A percentile compares a stretch with the other conserved stretches of the same genome.
phyloP scores from a whole-genome alignment of 2,888 invertebrate species.

The Ctenicera cuprea region DNA sequence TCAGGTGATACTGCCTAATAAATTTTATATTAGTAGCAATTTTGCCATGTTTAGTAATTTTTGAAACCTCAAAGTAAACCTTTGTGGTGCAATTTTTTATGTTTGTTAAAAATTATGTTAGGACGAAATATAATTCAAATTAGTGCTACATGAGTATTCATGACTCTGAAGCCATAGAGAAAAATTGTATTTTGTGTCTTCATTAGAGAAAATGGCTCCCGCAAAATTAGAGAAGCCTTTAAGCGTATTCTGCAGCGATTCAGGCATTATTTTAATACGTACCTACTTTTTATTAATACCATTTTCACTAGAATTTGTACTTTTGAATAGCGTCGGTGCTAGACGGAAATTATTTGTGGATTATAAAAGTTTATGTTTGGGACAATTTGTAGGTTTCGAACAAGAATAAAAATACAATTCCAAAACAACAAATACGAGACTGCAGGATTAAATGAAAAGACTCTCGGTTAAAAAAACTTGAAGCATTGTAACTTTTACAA shows the following conservation, averaged over 20 bases:
- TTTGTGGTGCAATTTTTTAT: not conserved
- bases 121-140: constrained; percentile 1
- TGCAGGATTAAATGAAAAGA: constrained; percentile 19
- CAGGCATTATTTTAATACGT: constrained; percentile 14
- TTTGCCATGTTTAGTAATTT: not conserved
- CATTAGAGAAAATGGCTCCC: constrained; percentile 12
- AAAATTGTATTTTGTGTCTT: constrained; percentile 23
- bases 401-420: constrained; percentile 28
- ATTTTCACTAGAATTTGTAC: not conserved
- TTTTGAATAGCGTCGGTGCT: not conserved
- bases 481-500: constrained; percentile 46
- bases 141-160: constrained; percentile 17
- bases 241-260: constrained; percentile 14
- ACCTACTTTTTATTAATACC: constrained; percentile 13
- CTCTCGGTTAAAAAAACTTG: constrained; percentile 29
- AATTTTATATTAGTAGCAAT: not conserved
- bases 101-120: not conserved
- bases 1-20: constrained; percentile 5
- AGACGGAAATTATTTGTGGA: constrained; percentile 2
- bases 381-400: constrained; percentile 1
- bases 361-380: constrained; percentile 7
- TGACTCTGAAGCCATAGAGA: constrained; percentile 7
- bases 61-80: not conserved
- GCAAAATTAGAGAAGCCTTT: constrained; percentile 17
- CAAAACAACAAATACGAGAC: constrained; percentile 30